phyloP scores from a whole-genome alignment of 2,113 vertebrate species.

The Panthera tigris region DNA sequence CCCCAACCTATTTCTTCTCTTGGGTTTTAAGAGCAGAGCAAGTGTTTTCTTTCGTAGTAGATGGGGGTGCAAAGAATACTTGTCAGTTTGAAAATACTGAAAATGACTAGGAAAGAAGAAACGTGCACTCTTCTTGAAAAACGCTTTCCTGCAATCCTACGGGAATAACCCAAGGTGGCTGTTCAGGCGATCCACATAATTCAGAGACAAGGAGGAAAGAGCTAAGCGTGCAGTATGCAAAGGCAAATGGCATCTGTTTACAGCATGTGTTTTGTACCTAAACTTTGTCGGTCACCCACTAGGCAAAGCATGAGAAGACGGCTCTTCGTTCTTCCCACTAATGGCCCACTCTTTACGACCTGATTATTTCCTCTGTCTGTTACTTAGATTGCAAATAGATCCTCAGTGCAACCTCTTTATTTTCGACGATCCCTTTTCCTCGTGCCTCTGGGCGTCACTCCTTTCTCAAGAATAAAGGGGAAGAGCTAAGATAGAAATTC shows the following conservation, averaged over 20 bases:
- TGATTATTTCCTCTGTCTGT: conserved; percentile 7
- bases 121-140: conserved; percentile 29
- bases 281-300: conserved; percentile 49
- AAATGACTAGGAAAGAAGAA: conserved; percentile 42
- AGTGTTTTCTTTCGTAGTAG: neutral
- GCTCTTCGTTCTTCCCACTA: neutral
- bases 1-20: neutral
- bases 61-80: neutral
- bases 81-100: conserved; percentile 66
- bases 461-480: conserved; percentile 71
- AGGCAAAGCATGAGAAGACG: conserved; percentile 12
- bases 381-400: conserved; percentile 56
- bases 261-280: neutral
- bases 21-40: neutral
- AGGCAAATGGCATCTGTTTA: neutral
- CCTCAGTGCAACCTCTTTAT: conserved; percentile 68
- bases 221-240: neutral
- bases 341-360: neutral
- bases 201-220: conserved; percentile 37
- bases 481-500: conserved; percentile 72
- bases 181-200: neutral
- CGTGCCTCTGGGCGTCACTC: conserved; percentile 56
- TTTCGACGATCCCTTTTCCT: conserved; percentile 62
- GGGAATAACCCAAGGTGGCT: conserved; percentile 50
- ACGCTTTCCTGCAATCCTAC: neutral